phyloP scores from a whole-genome alignment of 2,888 invertebrate genomes.

The Chaetogeoica ovagalla region DNA sequence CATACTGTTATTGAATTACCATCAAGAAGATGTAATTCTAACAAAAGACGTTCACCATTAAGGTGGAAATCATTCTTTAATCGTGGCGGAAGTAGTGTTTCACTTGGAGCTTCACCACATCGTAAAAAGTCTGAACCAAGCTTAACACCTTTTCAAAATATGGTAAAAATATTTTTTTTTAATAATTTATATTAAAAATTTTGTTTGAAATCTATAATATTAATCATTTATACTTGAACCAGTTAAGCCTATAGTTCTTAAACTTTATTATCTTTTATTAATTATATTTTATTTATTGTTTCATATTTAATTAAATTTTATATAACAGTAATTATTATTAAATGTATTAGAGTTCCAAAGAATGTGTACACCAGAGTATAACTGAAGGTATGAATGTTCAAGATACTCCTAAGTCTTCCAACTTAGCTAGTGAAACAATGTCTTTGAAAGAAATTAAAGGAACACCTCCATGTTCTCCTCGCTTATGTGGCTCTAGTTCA shows the following conservation, averaged over 20 bases:
- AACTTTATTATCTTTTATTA: neutral
- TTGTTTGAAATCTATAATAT: neutral
- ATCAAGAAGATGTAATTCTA: slow-evolving; percentile 65
- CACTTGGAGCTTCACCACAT: slow-evolving; percentile 41
- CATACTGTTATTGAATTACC: slow-evolving; percentile 93
- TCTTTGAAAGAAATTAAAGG: slow-evolving; percentile 44
- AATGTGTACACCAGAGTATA: slow-evolving; percentile 17
- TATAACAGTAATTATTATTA: neutral
- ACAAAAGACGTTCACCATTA: slow-evolving; percentile 73
- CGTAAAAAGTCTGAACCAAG: slow-evolving; percentile 55
- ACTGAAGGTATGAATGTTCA: slow-evolving; percentile 26
- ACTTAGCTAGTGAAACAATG: slow-evolving; percentile 54
- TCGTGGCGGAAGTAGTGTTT: slow-evolving; percentile 54
- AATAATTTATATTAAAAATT: neutral
- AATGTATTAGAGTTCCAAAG: slow-evolving; percentile 24
- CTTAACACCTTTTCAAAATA: slow-evolving; percentile 50
- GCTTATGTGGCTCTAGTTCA: slow-evolving; percentile 57
- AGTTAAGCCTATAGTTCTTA: too few relatives aligned
- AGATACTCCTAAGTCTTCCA: slow-evolving; percentile 54
- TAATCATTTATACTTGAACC: too few relatives aligned
- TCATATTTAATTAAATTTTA: slow-evolving; percentile 3
- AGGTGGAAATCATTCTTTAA: slow-evolving; percentile 81
- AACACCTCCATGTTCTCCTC: slow-evolving; percentile 57
- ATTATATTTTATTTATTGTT: neutral
- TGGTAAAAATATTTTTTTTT: slow-evolving; percentile 41